A percentile compares a stretch with the other conserved stretches of the same genome.
Conservation (phyloP, 2,113 vertebrate species). For the Cairina moschata region DNA sequence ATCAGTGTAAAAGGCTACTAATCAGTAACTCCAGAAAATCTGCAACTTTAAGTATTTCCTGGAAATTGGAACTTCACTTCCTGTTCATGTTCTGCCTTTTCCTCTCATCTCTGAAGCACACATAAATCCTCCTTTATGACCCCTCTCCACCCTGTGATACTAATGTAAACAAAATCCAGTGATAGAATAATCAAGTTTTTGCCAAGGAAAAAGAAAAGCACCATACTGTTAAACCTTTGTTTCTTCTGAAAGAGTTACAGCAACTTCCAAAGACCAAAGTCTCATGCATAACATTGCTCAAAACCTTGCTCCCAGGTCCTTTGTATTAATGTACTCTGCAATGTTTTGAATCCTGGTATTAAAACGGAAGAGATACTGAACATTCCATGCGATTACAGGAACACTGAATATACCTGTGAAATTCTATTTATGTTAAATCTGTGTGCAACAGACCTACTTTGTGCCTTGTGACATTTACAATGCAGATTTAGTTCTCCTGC, state of each 20-base stretch:
- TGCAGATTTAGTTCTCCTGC: background rate
- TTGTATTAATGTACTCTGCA: background rate
- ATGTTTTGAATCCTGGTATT: background rate
- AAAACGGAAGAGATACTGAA: background rate
- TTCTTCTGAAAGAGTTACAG: background rate
- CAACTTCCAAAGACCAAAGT: background rate
- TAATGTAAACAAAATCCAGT: conserved; percentile 30
- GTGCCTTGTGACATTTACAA: background rate
- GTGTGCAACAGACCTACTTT: background rate
- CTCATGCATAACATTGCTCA: background rate
- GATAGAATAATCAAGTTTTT: conserved; percentile 25
- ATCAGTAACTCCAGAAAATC: background rate
- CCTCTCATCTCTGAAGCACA: background rate
- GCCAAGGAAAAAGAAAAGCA: conserved; percentile 23
- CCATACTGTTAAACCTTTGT: background rate
- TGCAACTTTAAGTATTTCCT: background rate
- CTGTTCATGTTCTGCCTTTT: background rate
- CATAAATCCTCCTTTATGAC: background rate
- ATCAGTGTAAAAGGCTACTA: background rate
- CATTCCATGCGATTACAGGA: background rate
- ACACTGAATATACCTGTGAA: background rate
- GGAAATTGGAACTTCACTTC: background rate
- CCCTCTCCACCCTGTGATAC: background rate
- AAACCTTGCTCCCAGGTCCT: background rate
- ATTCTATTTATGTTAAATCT: background rate